phyloP scores from a whole-genome alignment of 1,140 invertebrate genomes.

The Drosophila orena region DNA sequence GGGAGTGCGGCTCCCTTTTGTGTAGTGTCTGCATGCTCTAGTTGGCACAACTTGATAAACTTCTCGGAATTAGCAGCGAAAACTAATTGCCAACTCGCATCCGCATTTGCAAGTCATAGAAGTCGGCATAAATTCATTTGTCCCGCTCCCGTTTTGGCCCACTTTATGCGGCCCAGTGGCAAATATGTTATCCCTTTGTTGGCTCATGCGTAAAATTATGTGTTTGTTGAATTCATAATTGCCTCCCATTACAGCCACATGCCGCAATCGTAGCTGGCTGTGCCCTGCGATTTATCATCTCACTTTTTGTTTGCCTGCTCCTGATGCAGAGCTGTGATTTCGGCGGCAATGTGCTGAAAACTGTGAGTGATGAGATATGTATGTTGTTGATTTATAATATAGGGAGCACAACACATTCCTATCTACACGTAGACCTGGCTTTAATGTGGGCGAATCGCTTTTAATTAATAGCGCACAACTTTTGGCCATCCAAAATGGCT shows the following conservation, averaged over 20 bases:
- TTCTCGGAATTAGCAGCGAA: constrained; percentile 54
- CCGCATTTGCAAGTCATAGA: constrained; percentile 56
- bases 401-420: constrained; percentile 10
- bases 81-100: constrained; percentile 57
- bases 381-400: constrained; percentile 60
- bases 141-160: constrained; percentile 18
- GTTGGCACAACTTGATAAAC: constrained; percentile 53
- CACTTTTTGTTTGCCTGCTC: constrained; percentile 40
- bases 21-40: constrained; percentile 8
- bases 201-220: constrained; percentile 65
- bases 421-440: constrained; percentile 23
- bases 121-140: constrained; percentile 44
- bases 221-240: constrained; percentile 68
- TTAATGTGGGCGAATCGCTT: constrained; percentile 42
- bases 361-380: constrained; percentile 54
- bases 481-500: constrained; percentile 11
- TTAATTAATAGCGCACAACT: constrained; percentile 50
- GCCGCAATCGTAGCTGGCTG: constrained; percentile 48
- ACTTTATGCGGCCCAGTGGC: constrained; percentile 30
- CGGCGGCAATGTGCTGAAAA: constrained; percentile 45
- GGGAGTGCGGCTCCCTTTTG: not conserved
- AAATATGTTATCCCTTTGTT: constrained; percentile 65
- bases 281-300: constrained; percentile 56
- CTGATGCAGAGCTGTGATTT: constrained; percentile 7
- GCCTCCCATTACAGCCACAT: constrained; percentile 60